Evolutionary conservation across 1,140 invertebrate species (phyloP), one percentile per base, ranked within the genome.

Genomic region (Diachasma alloeum): DNA sequence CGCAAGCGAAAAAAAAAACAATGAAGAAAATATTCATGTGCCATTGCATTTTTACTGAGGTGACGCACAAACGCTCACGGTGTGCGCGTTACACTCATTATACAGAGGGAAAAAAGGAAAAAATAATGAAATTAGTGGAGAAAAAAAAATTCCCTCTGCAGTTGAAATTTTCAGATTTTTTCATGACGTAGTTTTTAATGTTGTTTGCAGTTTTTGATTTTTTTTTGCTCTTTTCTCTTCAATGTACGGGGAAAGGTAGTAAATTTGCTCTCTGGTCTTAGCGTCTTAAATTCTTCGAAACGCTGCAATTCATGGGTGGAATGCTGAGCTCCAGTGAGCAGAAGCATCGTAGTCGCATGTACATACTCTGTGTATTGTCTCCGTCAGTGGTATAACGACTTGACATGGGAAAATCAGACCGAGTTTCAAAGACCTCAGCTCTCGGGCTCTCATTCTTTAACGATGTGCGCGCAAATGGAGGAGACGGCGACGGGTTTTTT

Each of bases 321-420:
- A 56, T 56, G 19, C n/a, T 13, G 39, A 42, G 39, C 13, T 42
- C 13, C 59, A 26, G 22, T 63, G 24, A 63, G 19, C 53, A 59
- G n/a, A 59, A 22, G 19, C 24, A 63, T 24, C 24, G 59, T 15
- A 26, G 19, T 13, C 19, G 59, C 22, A 53, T 53, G 48, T 31
- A 63, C 59, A 3, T 22, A 4, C 6, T 63, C 59, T 26, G 59
- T 26, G 22, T 63, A 63, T 26, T 63, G 24, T 63, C 22, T 63
- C 6, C 13, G 59, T 63, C 19, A 63, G 24, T 19, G 22, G 2
- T 31, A 63, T 63, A 26, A 31, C 11, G 59, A 63, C 59, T 63
- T 63, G 59, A 63, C 59, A 63, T 31, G 59, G 1, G 59, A 63
- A 63, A 63, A 63, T 63, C 59, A 63, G 59, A 63, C 22, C n/a